These are phyloP conservation scores for Coptodon rendalli DNA, from an alignment of 2,113 vertebrate genomes.

Conservation along the genomic window DNA sequence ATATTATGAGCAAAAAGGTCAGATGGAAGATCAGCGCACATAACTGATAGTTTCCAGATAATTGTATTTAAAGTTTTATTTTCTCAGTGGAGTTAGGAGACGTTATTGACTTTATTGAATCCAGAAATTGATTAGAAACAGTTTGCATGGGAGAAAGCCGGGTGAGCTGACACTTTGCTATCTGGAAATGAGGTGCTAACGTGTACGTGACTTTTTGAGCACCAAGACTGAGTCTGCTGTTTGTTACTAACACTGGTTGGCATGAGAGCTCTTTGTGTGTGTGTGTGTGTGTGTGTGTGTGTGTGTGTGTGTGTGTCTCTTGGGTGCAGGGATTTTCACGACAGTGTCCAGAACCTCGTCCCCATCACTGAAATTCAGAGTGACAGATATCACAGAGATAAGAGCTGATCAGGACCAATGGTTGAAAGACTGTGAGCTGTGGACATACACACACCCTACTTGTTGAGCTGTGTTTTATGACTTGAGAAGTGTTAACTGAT, in stretches of 20 bases:
- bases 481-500: constrained; percentile 30
- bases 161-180: neutral
- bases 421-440: neutral
- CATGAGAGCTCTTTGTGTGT: neutral
- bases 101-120: neutral
- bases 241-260: neutral
- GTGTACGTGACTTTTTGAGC: neutral
- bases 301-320: neutral
- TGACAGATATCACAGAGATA: constrained; percentile 25
- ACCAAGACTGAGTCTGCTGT: neutral
- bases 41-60: neutral
- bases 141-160: neutral
- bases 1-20: neutral
- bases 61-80: neutral
- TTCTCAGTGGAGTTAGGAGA: neutral
- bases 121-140: neutral
- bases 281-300: neutral
- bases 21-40: neutral
- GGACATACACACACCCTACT: neutral
- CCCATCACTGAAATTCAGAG: neutral
- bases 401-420: neutral
- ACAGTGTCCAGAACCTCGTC: constrained; percentile 29
- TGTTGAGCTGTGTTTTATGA: constrained; percentile 33
- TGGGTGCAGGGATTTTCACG: neutral
- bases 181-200: neutral